Conservation (phyloP, 2,888 invertebrate genomes). For the Pristionchus arcanus region DNA sequence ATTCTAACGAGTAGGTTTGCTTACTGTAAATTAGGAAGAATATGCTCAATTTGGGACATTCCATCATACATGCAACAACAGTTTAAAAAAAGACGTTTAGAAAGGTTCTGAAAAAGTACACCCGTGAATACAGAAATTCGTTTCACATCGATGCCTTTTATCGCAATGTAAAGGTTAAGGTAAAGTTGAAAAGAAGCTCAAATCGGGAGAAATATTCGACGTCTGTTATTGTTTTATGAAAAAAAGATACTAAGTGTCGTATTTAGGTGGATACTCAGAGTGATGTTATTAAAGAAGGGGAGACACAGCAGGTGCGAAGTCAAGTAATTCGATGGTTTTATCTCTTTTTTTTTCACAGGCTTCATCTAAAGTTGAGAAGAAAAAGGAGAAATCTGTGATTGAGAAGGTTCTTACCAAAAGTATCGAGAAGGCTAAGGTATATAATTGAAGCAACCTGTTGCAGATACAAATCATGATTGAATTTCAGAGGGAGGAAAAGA, state of each 20-base stretch:
- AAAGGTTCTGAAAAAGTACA: too few relatives aligned
- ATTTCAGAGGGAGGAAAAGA: slow-evolving; percentile 27
- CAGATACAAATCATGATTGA: not conserved
- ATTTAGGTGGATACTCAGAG: not conserved
- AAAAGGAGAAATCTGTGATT: not conserved
- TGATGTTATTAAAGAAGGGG: not conserved
- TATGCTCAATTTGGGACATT: too few relatives aligned
- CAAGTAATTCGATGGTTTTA: not conserved
- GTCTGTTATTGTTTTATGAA: not conserved
- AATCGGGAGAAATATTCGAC: not conserved
- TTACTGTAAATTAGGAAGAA: too few relatives aligned
- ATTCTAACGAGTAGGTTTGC: too few relatives aligned
- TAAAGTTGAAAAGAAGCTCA: not conserved
- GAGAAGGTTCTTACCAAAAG: not conserved
- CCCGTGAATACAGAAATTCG: too few relatives aligned
- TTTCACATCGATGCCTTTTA: too few relatives aligned
- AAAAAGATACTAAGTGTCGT: not conserved
- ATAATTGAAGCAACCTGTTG: not conserved
- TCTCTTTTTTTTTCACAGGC: not conserved
- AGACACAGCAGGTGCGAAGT: not conserved
- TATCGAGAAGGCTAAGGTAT: slow-evolving; percentile 13
- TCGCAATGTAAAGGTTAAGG: too few relatives aligned
- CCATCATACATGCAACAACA: too few relatives aligned
- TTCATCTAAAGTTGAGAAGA: not conserved
- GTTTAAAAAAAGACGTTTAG: too few relatives aligned